Evolutionary conservation across 2,888 invertebrate species (phyloP), one percentile per base, ranked within the genome.

Genomic region (Eudasyphora cyanicolor): DNA sequence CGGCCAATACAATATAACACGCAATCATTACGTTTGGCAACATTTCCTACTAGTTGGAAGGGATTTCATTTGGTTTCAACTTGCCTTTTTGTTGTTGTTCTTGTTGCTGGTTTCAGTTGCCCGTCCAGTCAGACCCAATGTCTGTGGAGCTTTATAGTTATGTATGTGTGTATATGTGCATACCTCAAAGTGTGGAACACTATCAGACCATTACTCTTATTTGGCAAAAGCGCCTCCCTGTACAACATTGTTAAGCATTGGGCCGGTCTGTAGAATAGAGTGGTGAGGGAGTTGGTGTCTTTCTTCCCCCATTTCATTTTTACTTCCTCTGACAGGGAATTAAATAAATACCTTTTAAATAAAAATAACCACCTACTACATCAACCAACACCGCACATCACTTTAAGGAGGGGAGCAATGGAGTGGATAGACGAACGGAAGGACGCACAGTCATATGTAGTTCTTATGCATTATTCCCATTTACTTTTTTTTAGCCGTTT

Each of bases 271-370:
- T n/a, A 1, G n/a, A 12, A 12, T n/a, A n/a, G n/a, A n/a, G n/a
- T n/a, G n/a, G n/a, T n/a, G n/a, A n/a, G n/a, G n/a, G n/a, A 45
- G n/a, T 2, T 38, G n/a, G 45, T 45, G 5, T 32, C n/a, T 6
- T 12, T 45, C 2, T 45, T 45, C 6, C n/a, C 35, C 5, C 35
- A 5, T 35, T 35, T 5, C 10, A 7, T 35, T 51, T 21, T 2
- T 51, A 1, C 21, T 57, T 57, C 14, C n/a, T 45, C 2, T 24
- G 24, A 14, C 27, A 10, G 27, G 27, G 27, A 24, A 57, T 83
- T 77, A 80, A 83, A 80, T 71, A 83, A 83, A 80, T 77, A 83
- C 64, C 74, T 77, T 83, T 80, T 75, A 83, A 77, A 80, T 77
- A 76, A 76, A 57, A 73, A 73, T 49, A 76, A 67, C 75, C 70